These are phyloP conservation scores for Lomographa bimaculata DNA, from an alignment of 2,888 invertebrate genomes.

Conservation along the genomic window DNA sequence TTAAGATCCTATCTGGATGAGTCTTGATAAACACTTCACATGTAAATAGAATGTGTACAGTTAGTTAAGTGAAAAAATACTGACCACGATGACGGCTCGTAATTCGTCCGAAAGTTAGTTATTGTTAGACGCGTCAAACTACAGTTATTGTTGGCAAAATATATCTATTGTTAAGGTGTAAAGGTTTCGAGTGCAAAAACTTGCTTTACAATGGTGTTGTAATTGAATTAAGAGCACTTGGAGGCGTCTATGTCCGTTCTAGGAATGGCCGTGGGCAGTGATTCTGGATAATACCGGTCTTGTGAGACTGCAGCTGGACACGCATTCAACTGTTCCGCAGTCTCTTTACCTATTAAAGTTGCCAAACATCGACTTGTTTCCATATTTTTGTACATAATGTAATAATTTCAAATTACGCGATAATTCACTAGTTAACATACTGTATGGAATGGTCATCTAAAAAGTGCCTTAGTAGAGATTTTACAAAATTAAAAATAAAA, in stretches of 20 bases:
- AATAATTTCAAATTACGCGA: too few species aligned
- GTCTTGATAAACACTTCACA: conserved; percentile 72
- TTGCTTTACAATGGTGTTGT: conserved; percentile 56
- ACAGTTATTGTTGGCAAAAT: conserved; percentile 82
- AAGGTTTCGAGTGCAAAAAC: conserved; percentile 64
- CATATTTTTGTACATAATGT: too few species aligned
- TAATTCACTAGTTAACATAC: too few species aligned
- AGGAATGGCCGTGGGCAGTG: conserved; percentile 14
- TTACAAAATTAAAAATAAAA: too few species aligned
- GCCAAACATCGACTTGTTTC: too few species aligned
- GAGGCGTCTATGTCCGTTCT: conserved; percentile 37
- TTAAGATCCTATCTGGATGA: conserved; percentile 74
- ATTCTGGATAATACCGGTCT: conserved; percentile 8
- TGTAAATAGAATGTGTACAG: conserved; percentile 63
- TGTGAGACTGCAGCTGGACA: conserved; percentile 23
- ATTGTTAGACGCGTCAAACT: conserved; percentile 48
- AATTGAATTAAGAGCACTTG: conserved; percentile 73
- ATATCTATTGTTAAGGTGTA: conserved; percentile 62
- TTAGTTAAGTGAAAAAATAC: conserved; percentile 61
- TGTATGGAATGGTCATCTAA: too few species aligned
- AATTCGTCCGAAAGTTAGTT: conserved; percentile 38
- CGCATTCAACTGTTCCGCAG: too few species aligned
- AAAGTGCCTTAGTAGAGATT: too few species aligned
- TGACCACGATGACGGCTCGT: conserved; percentile 45
- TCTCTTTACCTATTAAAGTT: too few species aligned